phyloP scores from a whole-genome alignment of 1,140 invertebrate species.

The Popillia japonica region DNA sequence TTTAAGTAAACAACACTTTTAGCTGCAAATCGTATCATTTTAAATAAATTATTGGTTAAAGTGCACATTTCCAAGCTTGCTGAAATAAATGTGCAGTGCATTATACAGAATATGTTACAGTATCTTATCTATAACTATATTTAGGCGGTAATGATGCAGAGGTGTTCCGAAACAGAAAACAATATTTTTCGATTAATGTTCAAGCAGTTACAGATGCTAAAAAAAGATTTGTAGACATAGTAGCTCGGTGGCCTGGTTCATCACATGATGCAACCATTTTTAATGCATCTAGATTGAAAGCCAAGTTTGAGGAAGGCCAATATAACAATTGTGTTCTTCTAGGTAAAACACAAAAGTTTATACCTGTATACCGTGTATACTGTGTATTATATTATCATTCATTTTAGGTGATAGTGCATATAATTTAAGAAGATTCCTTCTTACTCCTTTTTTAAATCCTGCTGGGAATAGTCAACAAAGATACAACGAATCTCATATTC shows the following conservation, averaged over 20 bases:
- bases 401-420: slow-evolving; percentile 42
- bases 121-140: not conserved
- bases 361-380: slow-evolving; percentile 55
- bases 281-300: slow-evolving; percentile 44
- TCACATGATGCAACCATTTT: slow-evolving; percentile 36
- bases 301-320: not conserved
- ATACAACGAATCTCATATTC: slow-evolving; percentile 56
- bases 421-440: slow-evolving; percentile 44
- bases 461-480: slow-evolving; percentile 46
- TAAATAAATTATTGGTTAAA: not conserved
- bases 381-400: slow-evolving; percentile 50
- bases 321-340: slow-evolving; percentile 46
- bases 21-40: too few relatives aligned
- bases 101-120: not conserved
- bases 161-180: slow-evolving; percentile 51
- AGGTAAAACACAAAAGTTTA: slow-evolving; percentile 49
- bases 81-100: not conserved
- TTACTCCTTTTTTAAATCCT: slow-evolving; percentile 54
- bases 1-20: not conserved
- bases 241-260: slow-evolving; percentile 58
- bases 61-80: not conserved
- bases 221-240: slow-evolving; percentile 55
- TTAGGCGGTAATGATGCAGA: slow-evolving; percentile 19
- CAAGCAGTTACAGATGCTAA: slow-evolving; percentile 57
- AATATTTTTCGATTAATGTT: slow-evolving; percentile 60